phyloP scores from a whole-genome alignment of 30 jellyfish, hydroid and myxozoan species.

The Aurelia aurita complex sp. Pacific region DNA sequence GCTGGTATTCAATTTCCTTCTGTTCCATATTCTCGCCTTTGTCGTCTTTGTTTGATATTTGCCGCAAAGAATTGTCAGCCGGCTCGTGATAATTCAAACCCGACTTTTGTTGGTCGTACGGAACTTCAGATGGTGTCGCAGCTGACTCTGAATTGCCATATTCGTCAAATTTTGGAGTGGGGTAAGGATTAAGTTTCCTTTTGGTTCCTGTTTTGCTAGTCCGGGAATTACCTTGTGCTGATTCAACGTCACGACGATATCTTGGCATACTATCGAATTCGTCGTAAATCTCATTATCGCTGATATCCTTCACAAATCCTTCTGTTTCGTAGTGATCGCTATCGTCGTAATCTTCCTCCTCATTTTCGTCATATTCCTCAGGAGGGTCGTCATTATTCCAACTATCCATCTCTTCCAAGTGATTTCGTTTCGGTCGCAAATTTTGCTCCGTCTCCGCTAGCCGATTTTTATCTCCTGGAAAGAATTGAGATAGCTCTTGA shows the following conservation, averaged over 20 bases:
- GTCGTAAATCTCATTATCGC: background rate
- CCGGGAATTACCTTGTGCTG: background rate
- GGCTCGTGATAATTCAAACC: background rate
- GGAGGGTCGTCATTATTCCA: background rate
- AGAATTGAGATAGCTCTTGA: slow-evolving; percentile 56
- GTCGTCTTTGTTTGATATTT: slow-evolving; percentile 2
- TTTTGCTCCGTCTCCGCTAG: background rate
- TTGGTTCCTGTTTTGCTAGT: background rate
- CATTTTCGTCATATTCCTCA: slow-evolving; percentile 8
- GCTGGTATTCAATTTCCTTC: background rate
- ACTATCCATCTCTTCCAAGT: background rate
- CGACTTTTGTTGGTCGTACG: slow-evolving; percentile 9
- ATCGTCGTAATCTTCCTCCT: slow-evolving; percentile 8
- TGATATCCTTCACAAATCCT: background rate
- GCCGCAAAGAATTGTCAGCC: background rate
- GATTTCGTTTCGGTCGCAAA: slow-evolving; percentile 29
- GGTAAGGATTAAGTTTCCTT: slow-evolving; percentile 22
- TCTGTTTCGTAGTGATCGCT: background rate
- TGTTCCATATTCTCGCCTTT: background rate
- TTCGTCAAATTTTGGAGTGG: slow-evolving; percentile 7
- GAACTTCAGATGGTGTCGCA: slow-evolving; percentile 15
- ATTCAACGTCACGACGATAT: slow-evolving; percentile 17
- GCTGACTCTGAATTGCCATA: background rate
- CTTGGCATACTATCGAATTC: slow-evolving; percentile 14
- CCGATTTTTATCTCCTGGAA: background rate